Conservation (phyloP, 2,888 invertebrate species). For the Didymodactylos carnosus region DNA sequence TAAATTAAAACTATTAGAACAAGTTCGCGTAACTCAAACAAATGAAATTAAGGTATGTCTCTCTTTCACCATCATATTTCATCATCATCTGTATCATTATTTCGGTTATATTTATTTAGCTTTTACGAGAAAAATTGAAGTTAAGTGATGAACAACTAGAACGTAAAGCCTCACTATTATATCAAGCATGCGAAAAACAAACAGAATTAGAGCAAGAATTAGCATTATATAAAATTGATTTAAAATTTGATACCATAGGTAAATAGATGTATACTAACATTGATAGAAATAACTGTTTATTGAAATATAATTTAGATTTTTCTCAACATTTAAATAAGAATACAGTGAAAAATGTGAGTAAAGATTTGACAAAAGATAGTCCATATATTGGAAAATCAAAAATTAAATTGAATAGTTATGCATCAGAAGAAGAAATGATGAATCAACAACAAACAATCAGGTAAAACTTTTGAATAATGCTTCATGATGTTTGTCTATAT, state of each 20-base stretch:
- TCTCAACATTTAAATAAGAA: neutral
- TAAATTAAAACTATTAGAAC: neutral
- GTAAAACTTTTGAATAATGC: no score
- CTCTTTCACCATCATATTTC: neutral
- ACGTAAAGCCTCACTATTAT: constrained; percentile 26
- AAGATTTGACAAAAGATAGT: no score
- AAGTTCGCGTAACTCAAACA: neutral
- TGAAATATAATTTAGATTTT: neutral
- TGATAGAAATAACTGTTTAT: neutral
- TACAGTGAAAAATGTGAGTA: no score
- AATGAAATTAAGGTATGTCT: neutral
- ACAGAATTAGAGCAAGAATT: constrained; percentile 33
- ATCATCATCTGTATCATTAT: neutral
- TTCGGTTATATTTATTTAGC: neutral
- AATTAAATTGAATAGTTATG: no score
- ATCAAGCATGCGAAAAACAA: constrained; percentile 31
- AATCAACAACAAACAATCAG: no score
- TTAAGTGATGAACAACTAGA: neutral
- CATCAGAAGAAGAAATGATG: no score
- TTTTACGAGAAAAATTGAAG: neutral
- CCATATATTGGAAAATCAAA: no score
- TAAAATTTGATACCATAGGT: constrained; percentile 30
- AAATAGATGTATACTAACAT: no score
- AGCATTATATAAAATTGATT: constrained; percentile 34
- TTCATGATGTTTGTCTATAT: no score